Percentiles rank a stretch among this genome's conserved stretches.
phyloP scores from a whole-genome alignment of 2,888 invertebrate genomes.

The Agapostemon virescens region DNA sequence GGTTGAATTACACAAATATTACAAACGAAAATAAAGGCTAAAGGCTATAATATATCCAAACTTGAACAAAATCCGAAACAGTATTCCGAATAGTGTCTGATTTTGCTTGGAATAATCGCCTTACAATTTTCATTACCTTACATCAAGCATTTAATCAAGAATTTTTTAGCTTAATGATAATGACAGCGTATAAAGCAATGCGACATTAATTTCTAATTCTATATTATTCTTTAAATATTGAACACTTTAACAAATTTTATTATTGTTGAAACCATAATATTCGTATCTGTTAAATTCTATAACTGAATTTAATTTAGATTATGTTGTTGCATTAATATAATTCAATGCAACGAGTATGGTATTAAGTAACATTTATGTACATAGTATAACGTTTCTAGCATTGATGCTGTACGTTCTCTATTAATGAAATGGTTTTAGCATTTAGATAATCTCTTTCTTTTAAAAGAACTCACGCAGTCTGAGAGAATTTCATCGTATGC shows the following conservation, averaged over 20 bases:
- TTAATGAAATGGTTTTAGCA: conserved; percentile 33
- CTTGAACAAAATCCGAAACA: not conserved
- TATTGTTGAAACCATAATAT: not conserved
- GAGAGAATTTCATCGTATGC: conserved; percentile 71
- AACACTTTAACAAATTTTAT: conserved; percentile 10
- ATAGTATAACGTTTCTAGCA: conserved; percentile 18
- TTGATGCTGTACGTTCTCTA: conserved; percentile 21
- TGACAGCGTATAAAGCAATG: conserved; percentile 18
- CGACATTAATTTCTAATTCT: conserved; percentile 26
- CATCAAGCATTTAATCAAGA: conserved; percentile 19
- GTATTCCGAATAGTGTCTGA: not conserved
- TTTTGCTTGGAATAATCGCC: not conserved
- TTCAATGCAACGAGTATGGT: conserved; percentile 66
- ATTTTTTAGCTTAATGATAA: not conserved
- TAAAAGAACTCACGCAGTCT: conserved; percentile 75
- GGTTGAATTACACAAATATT: conserved; percentile 11
- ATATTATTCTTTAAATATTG: not conserved
- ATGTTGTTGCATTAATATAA: conserved; percentile 21
- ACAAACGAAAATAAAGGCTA: not conserved
- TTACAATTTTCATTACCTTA: not conserved
- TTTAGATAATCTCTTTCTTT: conserved; percentile 26
- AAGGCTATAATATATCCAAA: not conserved
- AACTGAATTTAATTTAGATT: conserved; percentile 19
- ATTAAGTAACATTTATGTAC: conserved; percentile 58
- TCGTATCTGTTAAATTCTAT: conserved; percentile 15